These are phyloP conservation scores for Sebastes elongatus DNA, from an alignment of 2,797 vertebrate species.

Conservation along the genomic window DNA sequence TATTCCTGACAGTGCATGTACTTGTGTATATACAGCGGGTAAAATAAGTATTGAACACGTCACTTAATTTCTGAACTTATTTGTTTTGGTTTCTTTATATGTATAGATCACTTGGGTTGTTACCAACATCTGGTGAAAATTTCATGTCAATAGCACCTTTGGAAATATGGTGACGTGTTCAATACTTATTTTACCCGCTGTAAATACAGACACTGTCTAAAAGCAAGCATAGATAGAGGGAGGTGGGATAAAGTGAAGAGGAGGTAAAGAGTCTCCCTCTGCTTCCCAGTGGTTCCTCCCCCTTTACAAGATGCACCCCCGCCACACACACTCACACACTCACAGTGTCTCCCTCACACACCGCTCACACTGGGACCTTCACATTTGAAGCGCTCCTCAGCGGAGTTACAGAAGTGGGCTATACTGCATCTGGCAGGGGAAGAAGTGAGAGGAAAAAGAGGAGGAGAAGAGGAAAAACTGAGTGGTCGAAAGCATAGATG, in stretches of 20 bases:
- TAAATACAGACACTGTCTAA: neutral
- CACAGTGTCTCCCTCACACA: neutral
- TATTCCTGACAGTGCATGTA: neutral
- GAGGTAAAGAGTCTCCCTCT: neutral
- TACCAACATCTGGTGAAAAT: no score
- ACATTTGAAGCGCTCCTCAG: neutral
- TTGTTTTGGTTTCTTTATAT: no score
- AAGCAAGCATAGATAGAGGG: neutral
- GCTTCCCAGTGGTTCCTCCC: slow-evolving; percentile 32
- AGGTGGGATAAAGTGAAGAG: neutral
- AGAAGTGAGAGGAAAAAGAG: neutral
- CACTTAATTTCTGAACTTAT: no score
- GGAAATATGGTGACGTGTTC: no score
- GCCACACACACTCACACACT: neutral
- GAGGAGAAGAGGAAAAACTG: neutral
- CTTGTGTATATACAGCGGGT: neutral
- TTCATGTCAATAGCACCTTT: no score
- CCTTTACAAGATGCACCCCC: neutral
- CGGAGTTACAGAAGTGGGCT: neutral
- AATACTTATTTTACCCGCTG: no score
- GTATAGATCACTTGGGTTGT: no score
- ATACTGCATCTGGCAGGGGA: neutral
- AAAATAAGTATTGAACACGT: no score
- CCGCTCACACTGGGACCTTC: neutral
- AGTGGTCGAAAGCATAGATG: neutral